These are phyloP conservation scores for Polyergus mexicanus DNA, from an alignment of 1,140 invertebrate species.

Conservation along the genomic window DNA sequence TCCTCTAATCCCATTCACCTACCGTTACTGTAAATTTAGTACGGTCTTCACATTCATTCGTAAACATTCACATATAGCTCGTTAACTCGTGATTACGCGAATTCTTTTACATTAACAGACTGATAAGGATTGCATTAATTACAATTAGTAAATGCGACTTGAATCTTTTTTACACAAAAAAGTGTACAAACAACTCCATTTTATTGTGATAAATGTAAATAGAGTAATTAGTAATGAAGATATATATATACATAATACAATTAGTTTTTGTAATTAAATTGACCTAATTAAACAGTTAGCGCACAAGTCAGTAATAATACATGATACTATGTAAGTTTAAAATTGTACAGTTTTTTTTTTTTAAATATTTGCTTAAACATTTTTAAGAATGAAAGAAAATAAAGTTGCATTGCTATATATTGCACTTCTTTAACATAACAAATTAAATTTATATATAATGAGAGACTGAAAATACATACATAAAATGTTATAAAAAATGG, in stretches of 20 bases:
- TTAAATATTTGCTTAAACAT: not conserved
- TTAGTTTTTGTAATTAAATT: constrained; percentile 19
- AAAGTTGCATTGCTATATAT: not conserved
- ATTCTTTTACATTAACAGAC: constrained; percentile 42
- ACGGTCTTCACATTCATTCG: constrained; percentile 39
- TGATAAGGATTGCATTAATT: not conserved
- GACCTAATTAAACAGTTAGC: not conserved
- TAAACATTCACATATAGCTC: no score
- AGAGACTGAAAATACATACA: constrained; percentile 14
- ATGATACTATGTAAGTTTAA: not conserved
- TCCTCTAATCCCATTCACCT: constrained; percentile 57
- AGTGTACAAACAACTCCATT: not conserved
- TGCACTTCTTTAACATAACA: not conserved
- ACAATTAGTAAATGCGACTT: not conserved
- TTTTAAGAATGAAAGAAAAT: not conserved
- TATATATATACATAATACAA: not conserved
- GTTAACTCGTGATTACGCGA: constrained; percentile 2
- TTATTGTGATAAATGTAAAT: not conserved
- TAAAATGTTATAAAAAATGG: not conserved
- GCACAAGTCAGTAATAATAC: not conserved
- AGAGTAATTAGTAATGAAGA: not conserved
- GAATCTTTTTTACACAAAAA: not conserved
- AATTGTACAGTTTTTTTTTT: not conserved
- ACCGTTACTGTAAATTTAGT: constrained; percentile 42
- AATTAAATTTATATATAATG: not conserved